phyloP scores from a whole-genome alignment of 2,113 vertebrate genomes.

The Conger conger region DNA sequence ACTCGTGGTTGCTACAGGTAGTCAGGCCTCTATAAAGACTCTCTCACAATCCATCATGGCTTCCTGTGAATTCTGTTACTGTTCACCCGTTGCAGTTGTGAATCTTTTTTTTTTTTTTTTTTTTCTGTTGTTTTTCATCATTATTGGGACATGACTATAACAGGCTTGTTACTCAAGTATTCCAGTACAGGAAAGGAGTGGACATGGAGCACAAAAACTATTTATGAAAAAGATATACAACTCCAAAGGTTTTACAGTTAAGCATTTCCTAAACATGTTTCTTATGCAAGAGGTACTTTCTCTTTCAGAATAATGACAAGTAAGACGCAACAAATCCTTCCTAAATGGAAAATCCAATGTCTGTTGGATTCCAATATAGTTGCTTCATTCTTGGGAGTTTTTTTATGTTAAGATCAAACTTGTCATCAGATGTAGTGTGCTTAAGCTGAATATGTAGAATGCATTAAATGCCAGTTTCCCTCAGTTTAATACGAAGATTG shows the following conservation, averaged over 20 bases:
- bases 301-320: background rate
- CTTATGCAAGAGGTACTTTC: background rate
- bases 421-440: background rate
- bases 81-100: background rate
- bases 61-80: background rate
- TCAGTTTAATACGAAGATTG: background rate
- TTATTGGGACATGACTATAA: background rate
- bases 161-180: background rate
- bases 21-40: background rate
- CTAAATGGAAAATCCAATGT: background rate
- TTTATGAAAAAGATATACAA: background rate
- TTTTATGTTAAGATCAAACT: background rate
- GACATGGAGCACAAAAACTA: background rate
- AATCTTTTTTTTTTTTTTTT: background rate
- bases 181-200: background rate
- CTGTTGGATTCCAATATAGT: background rate
- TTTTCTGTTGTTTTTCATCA: background rate
- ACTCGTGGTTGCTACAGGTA: background rate
- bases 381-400: background rate
- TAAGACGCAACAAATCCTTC: background rate
- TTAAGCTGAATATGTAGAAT: background rate
- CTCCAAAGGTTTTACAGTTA: background rate
- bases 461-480: background rate
- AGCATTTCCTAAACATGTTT: background rate
- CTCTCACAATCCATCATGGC: background rate